These are phyloP conservation scores for Luperina testacea DNA, from an alignment of 2,888 invertebrate genomes.

Conservation along the genomic window DNA sequence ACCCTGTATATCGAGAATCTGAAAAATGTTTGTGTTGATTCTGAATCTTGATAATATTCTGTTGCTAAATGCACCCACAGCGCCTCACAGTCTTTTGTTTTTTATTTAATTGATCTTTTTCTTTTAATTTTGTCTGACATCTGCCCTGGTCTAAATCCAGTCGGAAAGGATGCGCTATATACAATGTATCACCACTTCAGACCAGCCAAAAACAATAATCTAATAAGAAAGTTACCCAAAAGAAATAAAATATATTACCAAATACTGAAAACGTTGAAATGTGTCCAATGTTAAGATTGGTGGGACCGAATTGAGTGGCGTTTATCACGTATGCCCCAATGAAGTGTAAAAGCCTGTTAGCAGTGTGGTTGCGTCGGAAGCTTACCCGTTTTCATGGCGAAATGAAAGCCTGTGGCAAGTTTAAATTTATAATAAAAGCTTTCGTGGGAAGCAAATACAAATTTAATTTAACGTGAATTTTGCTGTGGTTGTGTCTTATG, in stretches of 20 bases:
- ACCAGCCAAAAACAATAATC: neutral
- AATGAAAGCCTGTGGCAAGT: constrained; percentile 44
- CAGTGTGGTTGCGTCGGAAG: constrained; percentile 49
- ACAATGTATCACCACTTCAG: neutral
- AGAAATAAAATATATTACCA: constrained; percentile 12
- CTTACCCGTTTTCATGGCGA: constrained; percentile 35
- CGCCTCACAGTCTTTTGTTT: neutral
- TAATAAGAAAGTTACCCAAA: neutral
- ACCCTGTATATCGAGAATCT: too few relatives aligned
- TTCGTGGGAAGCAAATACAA: constrained; percentile 27
- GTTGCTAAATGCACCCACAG: too few relatives aligned
- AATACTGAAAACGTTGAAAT: constrained; percentile 19
- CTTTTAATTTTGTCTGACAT: neutral
- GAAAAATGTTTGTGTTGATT: neutral
- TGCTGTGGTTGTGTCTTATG: constrained; percentile 6
- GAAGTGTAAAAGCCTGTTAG: constrained; percentile 63
- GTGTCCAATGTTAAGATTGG: constrained; percentile 25
- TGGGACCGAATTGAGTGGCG: constrained; percentile 36
- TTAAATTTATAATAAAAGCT: constrained; percentile 50
- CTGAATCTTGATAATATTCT: neutral
- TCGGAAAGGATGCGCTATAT: neutral
- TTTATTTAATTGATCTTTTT: neutral
- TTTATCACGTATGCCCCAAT: constrained; percentile 43
- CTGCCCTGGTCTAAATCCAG: neutral
- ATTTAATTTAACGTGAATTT: constrained; percentile 35